Evolutionary conservation across 2,888 invertebrate species (phyloP).

Genomic region (Augiades crinisus): DNA sequence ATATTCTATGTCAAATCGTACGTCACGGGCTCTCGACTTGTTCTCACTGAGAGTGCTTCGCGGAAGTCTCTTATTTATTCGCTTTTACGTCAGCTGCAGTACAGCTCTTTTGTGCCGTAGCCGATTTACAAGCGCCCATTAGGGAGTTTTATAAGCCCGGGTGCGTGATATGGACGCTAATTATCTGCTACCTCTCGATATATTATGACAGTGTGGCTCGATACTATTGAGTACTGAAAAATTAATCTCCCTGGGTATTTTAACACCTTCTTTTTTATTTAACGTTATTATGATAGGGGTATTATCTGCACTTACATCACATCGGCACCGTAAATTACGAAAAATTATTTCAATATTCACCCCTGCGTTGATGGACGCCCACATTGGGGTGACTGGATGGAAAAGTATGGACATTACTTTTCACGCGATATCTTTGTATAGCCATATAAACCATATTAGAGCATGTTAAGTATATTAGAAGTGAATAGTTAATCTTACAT

Average conservation of each 20-base stretch:
- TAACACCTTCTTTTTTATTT: neutral
- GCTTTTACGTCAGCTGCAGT: slow-evolving; percentile 67
- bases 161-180: slow-evolving; percentile 32
- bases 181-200: slow-evolving; percentile 16
- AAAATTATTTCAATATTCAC: slow-evolving; percentile 70
- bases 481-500: neutral
- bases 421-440: slow-evolving; percentile 3
- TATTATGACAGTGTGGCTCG: too few species aligned
- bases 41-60: slow-evolving; percentile 71
- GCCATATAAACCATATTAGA: neutral
- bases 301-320: slow-evolving; percentile 58
- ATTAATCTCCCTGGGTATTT: neutral
- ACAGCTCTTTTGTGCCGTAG: slow-evolving; percentile 63
- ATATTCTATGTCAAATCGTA: slow-evolving; percentile 79
- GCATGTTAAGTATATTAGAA: neutral
- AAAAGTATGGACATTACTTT: slow-evolving; percentile 34
- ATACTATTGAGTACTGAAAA: too few species aligned
- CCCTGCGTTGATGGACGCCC: slow-evolving; percentile 42
- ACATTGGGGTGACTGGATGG: slow-evolving; percentile 39
- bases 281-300: slow-evolving; percentile 26
- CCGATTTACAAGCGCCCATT: slow-evolving; percentile 59
- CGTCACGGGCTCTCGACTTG: slow-evolving; percentile 75
- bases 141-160: slow-evolving; percentile 44
- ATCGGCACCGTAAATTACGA: slow-evolving; percentile 71
- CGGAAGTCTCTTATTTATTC: slow-evolving; percentile 78